phyloP scores from a whole-genome alignment of 2,797 vertebrate genomes.

The Naso thynnoides region DNA sequence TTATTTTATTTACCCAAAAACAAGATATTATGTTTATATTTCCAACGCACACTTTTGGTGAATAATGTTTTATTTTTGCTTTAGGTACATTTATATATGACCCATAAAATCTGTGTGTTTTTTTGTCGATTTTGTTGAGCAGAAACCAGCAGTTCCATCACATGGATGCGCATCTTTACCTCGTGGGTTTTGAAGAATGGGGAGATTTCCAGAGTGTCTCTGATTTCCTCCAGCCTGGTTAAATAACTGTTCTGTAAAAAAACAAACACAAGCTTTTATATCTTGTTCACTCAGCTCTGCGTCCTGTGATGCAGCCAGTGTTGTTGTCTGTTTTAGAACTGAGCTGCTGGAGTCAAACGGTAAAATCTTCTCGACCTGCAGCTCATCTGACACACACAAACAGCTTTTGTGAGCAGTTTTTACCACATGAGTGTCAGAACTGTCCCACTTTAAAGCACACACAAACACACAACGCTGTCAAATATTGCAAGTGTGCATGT shows the following conservation, averaged over 20 bases:
- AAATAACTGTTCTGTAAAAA: slow-evolving; percentile 88
- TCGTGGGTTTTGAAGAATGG: slow-evolving; percentile 96
- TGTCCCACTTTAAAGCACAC: background rate
- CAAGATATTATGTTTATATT: no score
- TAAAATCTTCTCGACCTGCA: background rate
- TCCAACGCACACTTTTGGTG: no score
- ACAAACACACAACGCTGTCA: slow-evolving; percentile 78
- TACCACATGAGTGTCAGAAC: background rate
- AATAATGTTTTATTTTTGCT: background rate
- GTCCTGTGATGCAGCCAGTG: no score
- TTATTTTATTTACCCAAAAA: no score
- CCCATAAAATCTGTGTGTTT: background rate
- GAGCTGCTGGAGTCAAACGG: background rate
- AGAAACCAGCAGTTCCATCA: slow-evolving; percentile 3
- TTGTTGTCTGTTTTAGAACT: no score
- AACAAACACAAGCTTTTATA: slow-evolving; percentile 2
- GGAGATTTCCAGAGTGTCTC: slow-evolving; percentile 89
- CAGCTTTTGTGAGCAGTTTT: background rate
- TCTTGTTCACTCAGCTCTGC: background rate
- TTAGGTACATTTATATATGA: no score
- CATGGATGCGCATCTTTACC: slow-evolving; percentile 79
- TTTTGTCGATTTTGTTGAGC: background rate
- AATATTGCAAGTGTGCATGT: slow-evolving; percentile 1
- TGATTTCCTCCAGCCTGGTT: slow-evolving; percentile 90
- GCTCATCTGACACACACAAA: background rate